phyloP scores from a whole-genome alignment of 2,113 vertebrate species.

The Lynx canadensis region DNA sequence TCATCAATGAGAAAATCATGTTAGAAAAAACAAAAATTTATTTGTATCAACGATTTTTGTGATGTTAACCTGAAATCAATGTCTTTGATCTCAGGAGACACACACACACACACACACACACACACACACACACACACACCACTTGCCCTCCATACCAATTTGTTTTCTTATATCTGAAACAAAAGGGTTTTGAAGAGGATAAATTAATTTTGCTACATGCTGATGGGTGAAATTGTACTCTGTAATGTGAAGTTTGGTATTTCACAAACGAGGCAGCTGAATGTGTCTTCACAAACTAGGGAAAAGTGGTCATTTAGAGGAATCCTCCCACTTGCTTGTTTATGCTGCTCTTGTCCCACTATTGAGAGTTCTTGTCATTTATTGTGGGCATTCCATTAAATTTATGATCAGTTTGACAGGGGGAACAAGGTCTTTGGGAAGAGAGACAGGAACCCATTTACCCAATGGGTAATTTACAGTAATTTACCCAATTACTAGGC shows the following conservation, averaged over 20 bases:
- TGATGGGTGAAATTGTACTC: background rate
- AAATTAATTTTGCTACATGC: background rate
- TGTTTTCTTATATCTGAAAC: slow-evolving; percentile 43
- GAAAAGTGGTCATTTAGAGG: background rate
- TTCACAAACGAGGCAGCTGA: background rate
- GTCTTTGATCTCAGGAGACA: slow-evolving; percentile 40
- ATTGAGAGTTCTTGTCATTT: background rate
- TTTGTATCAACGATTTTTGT: slow-evolving; percentile 25
- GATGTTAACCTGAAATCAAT: slow-evolving; percentile 36
- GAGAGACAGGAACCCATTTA: background rate
- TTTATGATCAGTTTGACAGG: background rate
- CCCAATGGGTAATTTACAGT: too few species aligned
- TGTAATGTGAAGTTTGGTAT: background rate
- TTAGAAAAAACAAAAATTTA: slow-evolving; percentile 35
- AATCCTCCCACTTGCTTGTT: background rate
- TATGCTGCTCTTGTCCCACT: background rate
- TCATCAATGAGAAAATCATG: slow-evolving; percentile 18
- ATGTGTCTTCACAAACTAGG: background rate
- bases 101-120: background rate
- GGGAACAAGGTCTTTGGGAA: background rate
- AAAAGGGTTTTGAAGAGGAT: background rate
- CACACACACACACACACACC: background rate
- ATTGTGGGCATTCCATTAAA: background rate
- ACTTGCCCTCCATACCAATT: background rate
- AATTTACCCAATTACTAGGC: background rate